A percentile compares a stretch with the other conserved stretches of the same genome.
phyloP scores from a whole-genome alignment of 2,797 vertebrate species.

The Sebastes diploproa region DNA sequence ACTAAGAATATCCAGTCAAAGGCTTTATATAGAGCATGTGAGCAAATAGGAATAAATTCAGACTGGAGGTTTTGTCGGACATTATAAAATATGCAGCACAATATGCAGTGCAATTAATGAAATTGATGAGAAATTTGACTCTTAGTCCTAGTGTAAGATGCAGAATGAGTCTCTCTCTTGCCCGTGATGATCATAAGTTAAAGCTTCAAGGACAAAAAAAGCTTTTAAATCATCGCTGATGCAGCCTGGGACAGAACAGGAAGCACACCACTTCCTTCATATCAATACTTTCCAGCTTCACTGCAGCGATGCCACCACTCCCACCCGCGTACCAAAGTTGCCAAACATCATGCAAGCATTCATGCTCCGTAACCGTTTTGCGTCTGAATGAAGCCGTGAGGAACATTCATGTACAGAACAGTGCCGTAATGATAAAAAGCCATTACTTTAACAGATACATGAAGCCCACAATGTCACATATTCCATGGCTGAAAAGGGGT shows the following conservation, averaged over 20 bases:
- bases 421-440: neutral
- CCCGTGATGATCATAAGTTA: neutral
- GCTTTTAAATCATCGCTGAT: neutral
- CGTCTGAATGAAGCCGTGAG: neutral
- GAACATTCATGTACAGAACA: neutral
- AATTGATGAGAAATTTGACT: neutral
- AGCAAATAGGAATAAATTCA: neutral
- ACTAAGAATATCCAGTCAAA: neutral
- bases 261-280: neutral
- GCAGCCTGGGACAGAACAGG: neutral
- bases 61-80: neutral
- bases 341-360: neutral
- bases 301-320: neutral
- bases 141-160: neutral
- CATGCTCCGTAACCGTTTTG: neutral
- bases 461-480: neutral
- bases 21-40: neutral
- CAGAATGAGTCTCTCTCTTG: neutral
- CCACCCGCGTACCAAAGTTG: accelerated
- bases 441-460: neutral
- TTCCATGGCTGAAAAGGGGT: neutral
- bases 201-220: neutral
- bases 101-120: neutral
- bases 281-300: neutral
- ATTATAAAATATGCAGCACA: neutral